These are phyloP conservation scores for Tholera decimalis DNA, from an alignment of 2,888 invertebrate genomes.

Conservation along the genomic window DNA sequence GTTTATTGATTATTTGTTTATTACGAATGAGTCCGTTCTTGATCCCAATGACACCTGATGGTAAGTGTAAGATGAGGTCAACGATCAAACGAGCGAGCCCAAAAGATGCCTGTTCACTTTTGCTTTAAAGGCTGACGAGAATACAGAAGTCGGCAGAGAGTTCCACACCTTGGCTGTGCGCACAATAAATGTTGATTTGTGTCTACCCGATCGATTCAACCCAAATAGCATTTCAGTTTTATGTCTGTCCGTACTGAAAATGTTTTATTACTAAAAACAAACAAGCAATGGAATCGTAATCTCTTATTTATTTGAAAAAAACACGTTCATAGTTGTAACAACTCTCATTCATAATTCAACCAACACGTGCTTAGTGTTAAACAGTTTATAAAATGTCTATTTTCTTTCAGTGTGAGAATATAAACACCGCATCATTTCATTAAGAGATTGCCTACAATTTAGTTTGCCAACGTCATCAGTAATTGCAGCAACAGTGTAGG, in stretches of 20 bases:
- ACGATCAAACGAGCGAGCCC: no score
- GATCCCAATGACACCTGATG: no score
- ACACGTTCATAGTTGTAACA: background rate
- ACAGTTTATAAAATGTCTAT: conserved; percentile 15
- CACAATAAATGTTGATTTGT: no score
- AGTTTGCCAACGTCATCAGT: background rate
- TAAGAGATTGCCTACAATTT: conserved; percentile 6
- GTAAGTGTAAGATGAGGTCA: no score
- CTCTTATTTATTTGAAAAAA: conserved; percentile 6
- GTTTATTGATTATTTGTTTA: no score
- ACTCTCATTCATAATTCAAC: conserved; percentile 18
- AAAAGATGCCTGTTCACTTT: no score
- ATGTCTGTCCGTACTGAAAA: background rate
- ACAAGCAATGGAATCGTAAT: background rate
- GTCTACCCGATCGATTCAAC: background rate
- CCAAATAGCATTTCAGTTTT: conserved; percentile 1
- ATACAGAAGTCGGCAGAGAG: no score
- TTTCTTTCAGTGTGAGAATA: conserved; percentile 23
- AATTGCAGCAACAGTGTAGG: background rate
- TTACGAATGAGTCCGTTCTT: no score
- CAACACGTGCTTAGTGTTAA: conserved; percentile 7
- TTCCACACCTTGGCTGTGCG: no score
- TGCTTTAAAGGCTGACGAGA: no score
- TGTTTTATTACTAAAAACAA: background rate
- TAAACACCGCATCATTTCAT: conserved; percentile 18